Conservation (phyloP, 2,797 vertebrate genomes). For the Tokudaia tokunoshimensis region DNA sequence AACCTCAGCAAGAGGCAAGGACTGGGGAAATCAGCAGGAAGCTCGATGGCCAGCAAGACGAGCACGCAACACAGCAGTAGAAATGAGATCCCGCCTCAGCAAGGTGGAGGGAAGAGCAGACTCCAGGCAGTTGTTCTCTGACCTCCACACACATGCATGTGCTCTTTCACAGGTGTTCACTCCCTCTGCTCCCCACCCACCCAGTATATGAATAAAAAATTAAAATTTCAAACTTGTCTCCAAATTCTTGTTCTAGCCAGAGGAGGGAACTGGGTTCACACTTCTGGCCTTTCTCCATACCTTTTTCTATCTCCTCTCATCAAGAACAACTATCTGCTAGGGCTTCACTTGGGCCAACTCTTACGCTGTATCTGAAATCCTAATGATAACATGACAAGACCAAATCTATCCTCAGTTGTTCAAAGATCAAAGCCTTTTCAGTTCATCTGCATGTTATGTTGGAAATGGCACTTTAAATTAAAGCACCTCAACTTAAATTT, state of each 20-base stretch:
- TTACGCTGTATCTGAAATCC: slow-evolving; percentile 9
- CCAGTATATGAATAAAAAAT: neutral
- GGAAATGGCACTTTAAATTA: slow-evolving; percentile 12
- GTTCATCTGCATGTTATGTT: slow-evolving; percentile 19
- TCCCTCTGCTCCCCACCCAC: too few relatives aligned
- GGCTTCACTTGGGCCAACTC: neutral
- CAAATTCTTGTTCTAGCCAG: neutral
- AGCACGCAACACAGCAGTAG: neutral
- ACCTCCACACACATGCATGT: neutral
- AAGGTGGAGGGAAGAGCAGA: neutral
- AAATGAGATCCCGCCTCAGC: neutral
- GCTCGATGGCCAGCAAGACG: neutral
- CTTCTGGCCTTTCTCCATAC: neutral
- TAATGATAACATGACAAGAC: neutral
- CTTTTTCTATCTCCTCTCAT: neutral
- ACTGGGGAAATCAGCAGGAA: neutral
- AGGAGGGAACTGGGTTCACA: neutral
- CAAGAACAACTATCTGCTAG: slow-evolving; percentile 9
- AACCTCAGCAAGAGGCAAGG: too few relatives aligned
- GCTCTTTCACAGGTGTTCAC: neutral
- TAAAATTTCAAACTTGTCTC: neutral
- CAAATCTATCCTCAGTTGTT: slow-evolving; percentile 27
- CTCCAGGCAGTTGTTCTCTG: neutral
- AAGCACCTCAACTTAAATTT: slow-evolving; percentile 49
- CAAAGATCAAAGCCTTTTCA: slow-evolving; percentile 21